Conservation (phyloP, 1,140 invertebrate species). For the Mamestra configurata region DNA sequence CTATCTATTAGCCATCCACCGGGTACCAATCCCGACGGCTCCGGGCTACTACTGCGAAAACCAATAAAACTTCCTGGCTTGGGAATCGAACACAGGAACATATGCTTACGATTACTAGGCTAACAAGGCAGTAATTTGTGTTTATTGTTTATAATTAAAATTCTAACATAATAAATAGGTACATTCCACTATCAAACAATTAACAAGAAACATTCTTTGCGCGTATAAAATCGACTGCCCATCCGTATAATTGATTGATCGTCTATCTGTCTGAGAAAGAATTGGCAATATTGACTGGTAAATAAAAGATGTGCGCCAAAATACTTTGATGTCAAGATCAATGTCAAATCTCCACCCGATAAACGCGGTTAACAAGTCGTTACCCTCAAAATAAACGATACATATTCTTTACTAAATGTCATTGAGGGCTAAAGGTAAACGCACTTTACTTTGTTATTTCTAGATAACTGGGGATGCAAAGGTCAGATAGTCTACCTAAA, state of each 20-base stretch:
- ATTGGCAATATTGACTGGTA: background rate
- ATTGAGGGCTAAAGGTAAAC: background rate
- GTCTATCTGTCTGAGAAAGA: background rate
- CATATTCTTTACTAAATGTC: background rate
- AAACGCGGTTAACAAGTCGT: slow-evolving; percentile 1
- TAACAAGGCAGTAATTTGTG: no score
- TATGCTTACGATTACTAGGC: no score
- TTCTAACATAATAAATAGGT: no score
- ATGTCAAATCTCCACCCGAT: background rate
- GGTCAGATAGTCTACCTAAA: background rate
- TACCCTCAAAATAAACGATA: background rate
- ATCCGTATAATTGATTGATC: background rate
- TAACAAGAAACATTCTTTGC: background rate
- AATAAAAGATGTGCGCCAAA: no score
- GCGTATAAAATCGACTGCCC: background rate
- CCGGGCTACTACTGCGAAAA: no score
- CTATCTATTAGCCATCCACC: no score
- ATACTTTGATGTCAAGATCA: no score
- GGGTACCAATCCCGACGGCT: no score
- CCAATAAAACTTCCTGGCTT: no score
- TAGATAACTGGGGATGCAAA: background rate
- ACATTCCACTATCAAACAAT: no score
- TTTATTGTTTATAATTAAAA: no score
- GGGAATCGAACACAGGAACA: no score
- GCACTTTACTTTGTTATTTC: background rate